Conservation (phyloP, 2,888 invertebrate species). For the Myopa testacea region DNA sequence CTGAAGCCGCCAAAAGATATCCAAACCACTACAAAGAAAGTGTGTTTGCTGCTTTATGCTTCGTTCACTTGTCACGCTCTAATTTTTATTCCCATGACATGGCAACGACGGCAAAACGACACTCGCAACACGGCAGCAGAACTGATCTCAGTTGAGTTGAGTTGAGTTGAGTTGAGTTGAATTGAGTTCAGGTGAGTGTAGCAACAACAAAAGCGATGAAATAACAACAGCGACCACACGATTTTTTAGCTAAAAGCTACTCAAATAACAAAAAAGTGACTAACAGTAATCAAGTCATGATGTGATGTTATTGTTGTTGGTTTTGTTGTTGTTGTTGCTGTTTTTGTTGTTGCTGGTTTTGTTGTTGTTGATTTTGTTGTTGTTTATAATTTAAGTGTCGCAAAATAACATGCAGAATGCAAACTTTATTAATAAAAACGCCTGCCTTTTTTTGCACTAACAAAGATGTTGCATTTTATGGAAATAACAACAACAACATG, state of each 20-base stretch:
- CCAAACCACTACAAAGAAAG: neutral
- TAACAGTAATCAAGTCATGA: neutral
- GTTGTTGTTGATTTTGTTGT: neutral
- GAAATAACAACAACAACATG: too few relatives aligned
- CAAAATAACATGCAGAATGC: neutral
- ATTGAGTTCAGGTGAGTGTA: neutral
- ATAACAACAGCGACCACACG: neutral
- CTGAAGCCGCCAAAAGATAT: neutral
- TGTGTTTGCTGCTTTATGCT: neutral
- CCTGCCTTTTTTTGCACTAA: neutral
- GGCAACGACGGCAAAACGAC: conserved; percentile 22
- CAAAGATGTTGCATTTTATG: neutral
- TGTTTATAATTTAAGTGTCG: neutral
- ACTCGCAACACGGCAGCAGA: neutral
- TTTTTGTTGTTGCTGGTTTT: neutral
- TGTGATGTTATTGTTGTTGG: conserved; percentile 1
- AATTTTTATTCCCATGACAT: conserved; percentile 54
- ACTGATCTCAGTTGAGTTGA: neutral
- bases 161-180: neutral
- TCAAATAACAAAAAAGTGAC: conserved; percentile 18
- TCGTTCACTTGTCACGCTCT: conserved; percentile 53
- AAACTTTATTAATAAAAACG: neutral
- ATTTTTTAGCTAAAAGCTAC: neutral
- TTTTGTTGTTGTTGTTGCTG: neutral
- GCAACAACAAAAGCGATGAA: neutral